Evolutionary conservation across 2,113 vertebrate genomes (phyloP).

Genomic region (Neolamprologus devosi): DNA sequence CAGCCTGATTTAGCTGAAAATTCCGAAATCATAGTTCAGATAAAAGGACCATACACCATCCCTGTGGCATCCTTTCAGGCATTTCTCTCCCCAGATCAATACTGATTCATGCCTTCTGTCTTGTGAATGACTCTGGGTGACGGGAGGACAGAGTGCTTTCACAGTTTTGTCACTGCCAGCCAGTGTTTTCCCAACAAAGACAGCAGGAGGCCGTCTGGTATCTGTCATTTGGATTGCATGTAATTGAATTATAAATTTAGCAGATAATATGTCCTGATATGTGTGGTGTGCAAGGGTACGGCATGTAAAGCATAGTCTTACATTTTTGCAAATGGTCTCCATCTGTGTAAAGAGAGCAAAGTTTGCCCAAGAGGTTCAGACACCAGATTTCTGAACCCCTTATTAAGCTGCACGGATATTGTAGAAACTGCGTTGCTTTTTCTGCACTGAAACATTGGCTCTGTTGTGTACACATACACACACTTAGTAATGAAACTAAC

Average conservation of each 20-base stretch:
- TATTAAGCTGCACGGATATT: background rate
- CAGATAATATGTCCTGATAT: background rate
- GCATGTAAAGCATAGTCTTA: background rate
- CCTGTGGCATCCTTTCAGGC: background rate
- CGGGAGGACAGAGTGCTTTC: background rate
- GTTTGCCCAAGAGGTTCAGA: background rate
- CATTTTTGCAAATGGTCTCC: background rate
- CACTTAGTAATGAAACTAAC: background rate
- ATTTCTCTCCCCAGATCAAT: background rate
- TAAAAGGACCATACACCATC: background rate
- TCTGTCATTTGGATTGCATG: background rate
- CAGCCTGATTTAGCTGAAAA: background rate
- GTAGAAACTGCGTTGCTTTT: background rate
- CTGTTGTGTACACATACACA: background rate
- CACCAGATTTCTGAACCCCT: background rate
- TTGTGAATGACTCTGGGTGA: background rate
- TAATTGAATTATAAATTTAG: background rate
- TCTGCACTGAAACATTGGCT: background rate
- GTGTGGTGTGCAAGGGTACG: background rate
- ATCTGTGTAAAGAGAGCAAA: background rate
- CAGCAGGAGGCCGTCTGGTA: conserved; percentile 26
- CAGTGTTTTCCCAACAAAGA: conserved; percentile 36
- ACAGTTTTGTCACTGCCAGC: conserved; percentile 1
- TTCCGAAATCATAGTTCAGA: fast-evolving
- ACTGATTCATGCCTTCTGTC: conserved; percentile 44